Percentiles rank a stretch among this genome's conserved stretches.
Evolutionary conservation across 2,888 invertebrate species (phyloP).

Genomic region (Chloroclysta siterata): DNA sequence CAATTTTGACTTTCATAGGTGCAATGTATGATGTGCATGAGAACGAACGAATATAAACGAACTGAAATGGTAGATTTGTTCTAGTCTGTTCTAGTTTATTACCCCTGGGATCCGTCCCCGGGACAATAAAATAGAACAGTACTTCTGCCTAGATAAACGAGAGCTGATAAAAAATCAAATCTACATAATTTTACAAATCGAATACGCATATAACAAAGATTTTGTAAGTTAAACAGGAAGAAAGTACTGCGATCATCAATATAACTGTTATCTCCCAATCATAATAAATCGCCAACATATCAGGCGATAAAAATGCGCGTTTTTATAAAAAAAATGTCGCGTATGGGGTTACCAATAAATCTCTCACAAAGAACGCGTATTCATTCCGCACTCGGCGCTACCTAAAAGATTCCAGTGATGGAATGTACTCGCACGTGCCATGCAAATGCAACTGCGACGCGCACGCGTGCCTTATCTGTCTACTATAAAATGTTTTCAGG

Average conservation of each 20-base stretch:
- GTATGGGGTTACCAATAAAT: constrained; percentile 23
- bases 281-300: constrained; percentile 33
- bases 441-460: constrained; percentile 18
- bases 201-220: not conserved
- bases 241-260: constrained; percentile 22
- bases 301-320: constrained; percentile 23
- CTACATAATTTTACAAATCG: too few relatives aligned
- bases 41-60: too few relatives aligned
- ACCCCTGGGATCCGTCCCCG: too few relatives aligned
- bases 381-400: constrained; percentile 37
- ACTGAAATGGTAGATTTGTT: too few relatives aligned
- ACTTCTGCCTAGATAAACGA: too few relatives aligned
- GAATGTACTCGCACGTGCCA: constrained; percentile 17
- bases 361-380: constrained; percentile 29
- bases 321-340: constrained; percentile 20
- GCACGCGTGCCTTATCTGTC: constrained; percentile 11
- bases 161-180: too few relatives aligned
- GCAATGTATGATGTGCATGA: too few relatives aligned
- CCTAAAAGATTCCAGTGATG: constrained; percentile 44
- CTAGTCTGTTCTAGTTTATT: too few relatives aligned
- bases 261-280: constrained; percentile 28
- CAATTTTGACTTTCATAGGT: too few relatives aligned
- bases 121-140: too few relatives aligned
- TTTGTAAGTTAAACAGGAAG: constrained; percentile 18
- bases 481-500: not conserved